Evolutionary conservation across 2,888 invertebrate species (phyloP).

Genomic region (Labia minor): DNA sequence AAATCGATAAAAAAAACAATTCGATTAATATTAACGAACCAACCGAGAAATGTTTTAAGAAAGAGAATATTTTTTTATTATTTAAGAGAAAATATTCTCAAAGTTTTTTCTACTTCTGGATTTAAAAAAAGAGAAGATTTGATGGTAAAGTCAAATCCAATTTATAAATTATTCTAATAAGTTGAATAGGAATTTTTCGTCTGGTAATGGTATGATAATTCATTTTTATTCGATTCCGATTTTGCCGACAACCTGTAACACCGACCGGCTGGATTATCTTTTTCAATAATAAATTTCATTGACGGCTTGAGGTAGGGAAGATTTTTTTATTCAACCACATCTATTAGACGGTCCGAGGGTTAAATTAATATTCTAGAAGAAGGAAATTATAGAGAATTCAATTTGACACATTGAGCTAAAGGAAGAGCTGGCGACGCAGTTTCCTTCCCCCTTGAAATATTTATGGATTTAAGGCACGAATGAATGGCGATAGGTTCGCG

Average conservation of each 20-base stretch:
- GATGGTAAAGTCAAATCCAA: no score
- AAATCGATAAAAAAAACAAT: no score
- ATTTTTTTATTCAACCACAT: not conserved
- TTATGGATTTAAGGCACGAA: conserved; percentile 7
- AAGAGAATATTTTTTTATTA: no score
- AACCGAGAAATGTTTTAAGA: no score
- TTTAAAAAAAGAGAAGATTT: no score
- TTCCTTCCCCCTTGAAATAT: conserved; percentile 8
- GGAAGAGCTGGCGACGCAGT: conserved; percentile 2
- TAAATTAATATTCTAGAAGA: conserved; percentile 7
- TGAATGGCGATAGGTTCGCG: not conserved
- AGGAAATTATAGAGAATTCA: conserved; percentile 13
- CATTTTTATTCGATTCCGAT: not conserved
- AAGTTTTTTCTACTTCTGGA: no score
- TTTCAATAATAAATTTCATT: conserved; percentile 4
- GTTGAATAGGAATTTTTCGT: no score
- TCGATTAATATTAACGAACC: no score
- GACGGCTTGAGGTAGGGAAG: not conserved
- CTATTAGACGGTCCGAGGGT: not conserved
- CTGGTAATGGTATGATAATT: not conserved
- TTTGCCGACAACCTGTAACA: not conserved
- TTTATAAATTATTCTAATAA: no score
- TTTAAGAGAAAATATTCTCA: no score
- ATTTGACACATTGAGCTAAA: not conserved
- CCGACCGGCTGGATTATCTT: not conserved